Conservation (phyloP, 1,140 invertebrate genomes). For the Drosophila pandora region DNA sequence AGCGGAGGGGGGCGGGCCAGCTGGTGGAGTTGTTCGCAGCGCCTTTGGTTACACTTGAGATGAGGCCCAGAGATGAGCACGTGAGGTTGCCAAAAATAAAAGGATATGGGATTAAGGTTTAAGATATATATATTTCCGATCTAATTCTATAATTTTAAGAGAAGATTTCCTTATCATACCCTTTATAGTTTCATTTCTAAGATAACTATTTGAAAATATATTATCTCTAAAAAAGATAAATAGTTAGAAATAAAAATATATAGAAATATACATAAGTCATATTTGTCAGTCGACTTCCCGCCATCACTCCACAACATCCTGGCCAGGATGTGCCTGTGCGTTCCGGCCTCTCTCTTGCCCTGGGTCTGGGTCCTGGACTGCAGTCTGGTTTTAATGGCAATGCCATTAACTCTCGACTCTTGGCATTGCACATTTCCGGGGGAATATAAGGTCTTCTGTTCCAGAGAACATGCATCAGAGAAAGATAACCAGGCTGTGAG, state of each 20-base stretch:
- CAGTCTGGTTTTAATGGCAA: slow-evolving; percentile 41
- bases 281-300: slow-evolving; percentile 36
- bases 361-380: neutral
- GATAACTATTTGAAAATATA: too few relatives aligned
- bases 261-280: slow-evolving; percentile 21
- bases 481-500: slow-evolving; percentile 21
- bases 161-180: too few relatives aligned
- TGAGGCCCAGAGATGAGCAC: slow-evolving; percentile 43
- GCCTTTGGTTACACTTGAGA: slow-evolving; percentile 81
- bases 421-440: slow-evolving; percentile 43
- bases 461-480: slow-evolving; percentile 12
- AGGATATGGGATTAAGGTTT: neutral
- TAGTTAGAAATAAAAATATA: slow-evolving; percentile 55
- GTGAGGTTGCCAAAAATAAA: slow-evolving; percentile 3
- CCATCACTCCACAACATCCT: neutral
- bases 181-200: too few relatives aligned
- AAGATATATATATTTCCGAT: too few relatives aligned
- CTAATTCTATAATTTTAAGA: too few relatives aligned
- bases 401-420: slow-evolving; percentile 59
- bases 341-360: slow-evolving; percentile 22
- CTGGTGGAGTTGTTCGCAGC: slow-evolving; percentile 59
- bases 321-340: slow-evolving; percentile 6
- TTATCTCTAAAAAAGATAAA: slow-evolving; percentile 8
- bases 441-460: slow-evolving; percentile 9
- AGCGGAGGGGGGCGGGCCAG: slow-evolving; percentile 1